Base-by-base conservation (phyloP, 2,888 invertebrate genomes). In the Andrena flavipes region DNA sequence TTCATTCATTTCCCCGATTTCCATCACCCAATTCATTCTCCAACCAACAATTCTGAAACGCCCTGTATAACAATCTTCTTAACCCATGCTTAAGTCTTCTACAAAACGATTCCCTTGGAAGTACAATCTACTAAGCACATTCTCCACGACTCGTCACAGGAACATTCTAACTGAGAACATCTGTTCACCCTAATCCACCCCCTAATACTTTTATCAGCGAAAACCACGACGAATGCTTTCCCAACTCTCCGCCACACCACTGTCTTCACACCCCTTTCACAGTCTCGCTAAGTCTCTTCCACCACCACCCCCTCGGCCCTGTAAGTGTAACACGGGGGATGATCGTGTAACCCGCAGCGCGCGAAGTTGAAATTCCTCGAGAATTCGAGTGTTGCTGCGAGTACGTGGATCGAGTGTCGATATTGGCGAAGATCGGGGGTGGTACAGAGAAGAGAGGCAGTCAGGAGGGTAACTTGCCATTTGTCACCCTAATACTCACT, bases 401-500 rank as follows among this genome's bases (percentile, higher is more conserved):
- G 48, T 51, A 56, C 20, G 68, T 62, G 69, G 65, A 70, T 54
- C 54, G 73, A 67, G 74, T 72, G 76, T 64, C 72, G 80, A 80
- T 80, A 76, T 69, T 71, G 63, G 68, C 56, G 29, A 30, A 26
- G 60, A 2, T 7, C 13, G 26, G 23, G n/a, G 23, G 23, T 20
- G 30, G 23, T 16, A 16, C 33, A 10, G n/a, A 20, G 76, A 69
- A 60, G 75, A n/a, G 70, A 69, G 65, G 67, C 48, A 62, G 71
- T 33, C 4, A 56, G 60, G 23, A 35, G 75, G 76, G 76, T 67
- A 67, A 82, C 30, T 70, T 70, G 84, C 80, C 86, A 84, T 87
- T 86, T 86, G 87, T 87, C 84, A 86, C 75, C 70, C 73, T 86
- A 86, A 87, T 84, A 81, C 83, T 73, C 76, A 42, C 3, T 60